phyloP scores from a whole-genome alignment of 2,113 vertebrate species.

The Clarias magur region DNA sequence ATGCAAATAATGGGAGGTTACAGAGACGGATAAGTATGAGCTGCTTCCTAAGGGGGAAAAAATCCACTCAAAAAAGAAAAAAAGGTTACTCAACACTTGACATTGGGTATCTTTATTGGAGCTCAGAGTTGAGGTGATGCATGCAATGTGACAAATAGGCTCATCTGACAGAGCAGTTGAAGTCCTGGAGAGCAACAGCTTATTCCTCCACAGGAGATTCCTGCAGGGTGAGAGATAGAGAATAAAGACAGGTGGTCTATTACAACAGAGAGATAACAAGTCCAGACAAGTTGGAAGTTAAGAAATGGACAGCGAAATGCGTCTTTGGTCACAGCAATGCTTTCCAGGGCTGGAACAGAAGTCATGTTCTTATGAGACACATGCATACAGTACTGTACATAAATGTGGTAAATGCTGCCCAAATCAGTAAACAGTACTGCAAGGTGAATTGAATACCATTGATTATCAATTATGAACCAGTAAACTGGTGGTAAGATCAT shows the following conservation, averaged over 20 bases:
- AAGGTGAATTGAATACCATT: too few relatives aligned
- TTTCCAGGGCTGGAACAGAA: background rate
- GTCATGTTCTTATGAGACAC: background rate
- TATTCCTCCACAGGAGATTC: background rate
- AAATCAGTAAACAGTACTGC: too few relatives aligned
- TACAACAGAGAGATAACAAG: conserved; percentile 1
- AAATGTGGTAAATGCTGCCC: background rate
- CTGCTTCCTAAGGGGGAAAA: background rate
- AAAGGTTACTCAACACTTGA: background rate
- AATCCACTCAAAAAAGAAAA: too few relatives aligned
- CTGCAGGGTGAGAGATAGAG: background rate
- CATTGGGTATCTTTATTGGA: background rate
- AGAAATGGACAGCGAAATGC: background rate
- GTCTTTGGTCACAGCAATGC: background rate
- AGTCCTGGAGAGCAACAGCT: background rate
- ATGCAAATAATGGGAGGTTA: background rate
- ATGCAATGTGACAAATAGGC: background rate
- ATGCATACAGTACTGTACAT: too few relatives aligned
- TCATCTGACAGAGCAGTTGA: conserved; percentile 6
- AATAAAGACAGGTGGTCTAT: background rate
- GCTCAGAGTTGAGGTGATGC: background rate
- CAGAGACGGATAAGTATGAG: background rate
- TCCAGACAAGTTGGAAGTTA: background rate
- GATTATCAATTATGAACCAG: too few relatives aligned
- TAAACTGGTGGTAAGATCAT: too few relatives aligned